Percentiles rank a stretch among this genome's conserved stretches.
Evolutionary conservation across 2,888 invertebrate species (phyloP).

Genomic region (Mylabris sibirica): DNA sequence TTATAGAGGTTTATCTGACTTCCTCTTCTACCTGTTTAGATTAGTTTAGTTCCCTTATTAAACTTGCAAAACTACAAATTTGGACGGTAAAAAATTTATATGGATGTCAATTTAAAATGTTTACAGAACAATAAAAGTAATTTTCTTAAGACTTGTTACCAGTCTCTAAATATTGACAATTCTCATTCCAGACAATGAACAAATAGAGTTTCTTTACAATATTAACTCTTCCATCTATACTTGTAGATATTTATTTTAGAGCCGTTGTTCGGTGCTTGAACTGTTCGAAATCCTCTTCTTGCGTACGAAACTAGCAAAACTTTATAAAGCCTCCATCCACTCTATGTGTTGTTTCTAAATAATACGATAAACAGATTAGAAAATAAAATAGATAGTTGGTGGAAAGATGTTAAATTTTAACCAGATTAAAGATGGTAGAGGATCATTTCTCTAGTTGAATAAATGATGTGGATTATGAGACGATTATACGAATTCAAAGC

Average conservation of each 20-base stretch:
- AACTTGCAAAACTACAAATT: constrained; percentile 34
- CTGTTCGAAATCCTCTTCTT: too few relatives aligned
- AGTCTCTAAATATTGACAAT: background rate
- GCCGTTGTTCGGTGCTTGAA: constrained; percentile 49
- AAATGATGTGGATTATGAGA: constrained; percentile 42
- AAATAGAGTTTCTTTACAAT: background rate
- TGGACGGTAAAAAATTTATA: constrained; percentile 16
- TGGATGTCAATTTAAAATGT: background rate
- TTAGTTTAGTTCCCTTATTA: constrained; percentile 35
- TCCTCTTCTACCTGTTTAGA: constrained; percentile 46
- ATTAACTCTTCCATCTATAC: background rate
- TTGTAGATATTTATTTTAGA: constrained; percentile 39
- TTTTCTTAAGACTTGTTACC: background rate
- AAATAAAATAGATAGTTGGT: constrained; percentile 58
- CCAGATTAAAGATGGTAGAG: constrained; percentile 54
- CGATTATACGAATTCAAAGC: constrained; percentile 27
- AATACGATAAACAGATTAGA: constrained; percentile 59
- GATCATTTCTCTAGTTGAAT: constrained; percentile 51
- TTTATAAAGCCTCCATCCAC: constrained; percentile 50
- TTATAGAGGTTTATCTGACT: constrained; percentile 51
- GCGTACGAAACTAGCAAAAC: constrained; percentile 46
- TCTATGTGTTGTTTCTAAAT: constrained; percentile 27
- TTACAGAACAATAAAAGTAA: constrained; percentile 16
- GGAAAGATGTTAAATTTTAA: constrained; percentile 59
- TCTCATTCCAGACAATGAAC: background rate